phyloP scores from a whole-genome alignment of 1,140 invertebrate species.

The Trichoplusia ni region DNA sequence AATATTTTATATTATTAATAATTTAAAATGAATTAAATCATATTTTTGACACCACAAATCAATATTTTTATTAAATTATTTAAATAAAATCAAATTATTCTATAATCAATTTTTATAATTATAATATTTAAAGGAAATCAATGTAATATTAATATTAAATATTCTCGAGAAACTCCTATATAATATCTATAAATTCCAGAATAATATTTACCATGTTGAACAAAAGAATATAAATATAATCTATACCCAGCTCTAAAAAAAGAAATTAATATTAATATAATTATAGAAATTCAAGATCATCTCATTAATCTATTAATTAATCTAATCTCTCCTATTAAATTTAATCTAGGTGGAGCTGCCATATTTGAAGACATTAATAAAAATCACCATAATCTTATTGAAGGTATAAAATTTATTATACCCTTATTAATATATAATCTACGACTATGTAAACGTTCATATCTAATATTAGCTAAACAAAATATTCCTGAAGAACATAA shows the following conservation, averaged over 20 bases:
- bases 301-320: conserved; percentile 82
- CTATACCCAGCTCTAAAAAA: conserved; percentile 78
- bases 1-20: conserved; percentile 56
- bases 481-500: conserved; percentile 86
- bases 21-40: conserved; percentile 73
- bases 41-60: conserved; percentile 83
- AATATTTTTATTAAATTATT: conserved; percentile 84
- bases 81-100: conserved; percentile 81
- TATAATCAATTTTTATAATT: conserved; percentile 80
- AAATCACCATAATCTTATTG: conserved; percentile 83
- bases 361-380: conserved; percentile 81
- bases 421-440: conserved; percentile 78
- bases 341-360: conserved; percentile 72
- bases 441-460: conserved; percentile 80
- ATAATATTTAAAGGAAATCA: conserved; percentile 83
- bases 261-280: conserved; percentile 78
- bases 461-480: conserved; percentile 85
- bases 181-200: conserved; percentile 68
- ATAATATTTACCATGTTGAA: conserved; percentile 81
- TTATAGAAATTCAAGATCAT: conserved; percentile 73
- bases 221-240: conserved; percentile 81
- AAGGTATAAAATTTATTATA: conserved; percentile 75
- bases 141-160: conserved; percentile 83
- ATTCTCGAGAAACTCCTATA: conserved; percentile 76
- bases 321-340: conserved; percentile 82